Evolutionary conservation across 2,888 invertebrate genomes (phyloP).

Genomic region (Pycnomerus fuliginosus): DNA sequence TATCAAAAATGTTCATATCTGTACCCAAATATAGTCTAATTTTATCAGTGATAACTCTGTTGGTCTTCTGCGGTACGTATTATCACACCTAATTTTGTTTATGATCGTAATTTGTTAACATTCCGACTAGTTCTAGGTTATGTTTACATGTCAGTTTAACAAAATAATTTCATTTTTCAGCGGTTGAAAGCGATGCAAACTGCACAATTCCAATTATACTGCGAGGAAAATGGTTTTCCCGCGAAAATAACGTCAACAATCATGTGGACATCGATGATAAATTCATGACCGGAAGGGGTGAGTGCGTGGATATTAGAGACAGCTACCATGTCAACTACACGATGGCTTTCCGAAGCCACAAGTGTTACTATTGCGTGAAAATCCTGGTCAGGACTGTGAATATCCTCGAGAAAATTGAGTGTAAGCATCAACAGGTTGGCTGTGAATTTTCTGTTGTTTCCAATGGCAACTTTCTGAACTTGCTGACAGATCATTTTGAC

Average conservation of each 20-base stretch:
- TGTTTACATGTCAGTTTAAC: conserved; percentile 14
- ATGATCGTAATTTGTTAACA: too few species aligned
- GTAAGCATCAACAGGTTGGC: conserved; percentile 57
- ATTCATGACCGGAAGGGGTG: conserved; percentile 73
- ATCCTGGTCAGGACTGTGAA: conserved; percentile 83
- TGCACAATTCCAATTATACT: conserved; percentile 78
- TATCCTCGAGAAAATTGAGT: conserved; percentile 85
- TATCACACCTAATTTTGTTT: too few species aligned
- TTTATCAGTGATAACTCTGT: too few species aligned
- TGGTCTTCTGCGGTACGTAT: too few species aligned
- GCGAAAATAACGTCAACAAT: conserved; percentile 83
- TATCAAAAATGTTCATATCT: too few species aligned
- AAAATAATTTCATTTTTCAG: conserved; percentile 8
- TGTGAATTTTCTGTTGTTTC: conserved; percentile 1
- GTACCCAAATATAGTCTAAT: too few species aligned
- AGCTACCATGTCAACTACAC: conserved; percentile 81
- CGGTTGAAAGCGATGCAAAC: conserved; percentile 3
- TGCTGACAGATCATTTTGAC: background rate
- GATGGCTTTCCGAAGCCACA: conserved; percentile 69
- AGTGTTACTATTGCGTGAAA: conserved; percentile 84
- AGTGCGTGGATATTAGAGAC: conserved; percentile 71
- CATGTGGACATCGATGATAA: conserved; percentile 79
- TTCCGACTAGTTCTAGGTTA: too few species aligned
- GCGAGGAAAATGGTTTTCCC: conserved; percentile 88
- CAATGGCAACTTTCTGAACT: background rate